A percentile compares a stretch with the other conserved stretches of the same genome.
These are phyloP conservation scores for Microctenopoma stevenorrisi DNA, from an alignment of 2,797 vertebrate species.

Conservation along the genomic window DNA sequence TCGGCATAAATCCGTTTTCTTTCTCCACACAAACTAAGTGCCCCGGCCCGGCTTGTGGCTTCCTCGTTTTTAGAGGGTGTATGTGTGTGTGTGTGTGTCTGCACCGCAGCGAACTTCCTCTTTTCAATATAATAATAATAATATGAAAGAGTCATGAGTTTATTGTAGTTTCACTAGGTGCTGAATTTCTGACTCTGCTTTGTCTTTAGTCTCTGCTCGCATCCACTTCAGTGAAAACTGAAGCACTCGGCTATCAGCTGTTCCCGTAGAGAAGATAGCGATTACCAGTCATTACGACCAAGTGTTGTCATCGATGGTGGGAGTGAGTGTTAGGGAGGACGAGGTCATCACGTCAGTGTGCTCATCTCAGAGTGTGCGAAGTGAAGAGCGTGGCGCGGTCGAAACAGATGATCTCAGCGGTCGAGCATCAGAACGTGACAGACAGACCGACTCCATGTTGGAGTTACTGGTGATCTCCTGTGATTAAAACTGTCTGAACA, in stretches of 20 bases:
- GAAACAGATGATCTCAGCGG: constrained; percentile 22
- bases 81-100: neutral
- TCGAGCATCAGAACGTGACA: constrained; percentile 12
- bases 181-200: constrained; percentile 17
- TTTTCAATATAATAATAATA: neutral
- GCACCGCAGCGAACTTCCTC: constrained; percentile 8
- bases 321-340: constrained; percentile 7
- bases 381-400: constrained; percentile 24
- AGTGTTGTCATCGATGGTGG: constrained; percentile 24
- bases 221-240: constrained; percentile 3
- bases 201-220: constrained; percentile 25
- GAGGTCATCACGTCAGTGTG: constrained; percentile 11
- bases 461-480: neutral
- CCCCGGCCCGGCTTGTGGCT: neutral
- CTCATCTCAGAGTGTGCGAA: constrained; percentile 30
- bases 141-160: neutral
- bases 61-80: constrained; percentile 9
- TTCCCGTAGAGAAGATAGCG: constrained; percentile 25
- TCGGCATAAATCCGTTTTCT: neutral
- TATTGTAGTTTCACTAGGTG: neutral
- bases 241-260: neutral
- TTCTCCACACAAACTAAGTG: neutral
- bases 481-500: neutral
- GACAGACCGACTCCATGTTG: constrained; percentile 10
- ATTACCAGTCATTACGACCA: neutral